Conservation (phyloP, 2,888 invertebrate species). For the Exocentrus adspersus region DNA sequence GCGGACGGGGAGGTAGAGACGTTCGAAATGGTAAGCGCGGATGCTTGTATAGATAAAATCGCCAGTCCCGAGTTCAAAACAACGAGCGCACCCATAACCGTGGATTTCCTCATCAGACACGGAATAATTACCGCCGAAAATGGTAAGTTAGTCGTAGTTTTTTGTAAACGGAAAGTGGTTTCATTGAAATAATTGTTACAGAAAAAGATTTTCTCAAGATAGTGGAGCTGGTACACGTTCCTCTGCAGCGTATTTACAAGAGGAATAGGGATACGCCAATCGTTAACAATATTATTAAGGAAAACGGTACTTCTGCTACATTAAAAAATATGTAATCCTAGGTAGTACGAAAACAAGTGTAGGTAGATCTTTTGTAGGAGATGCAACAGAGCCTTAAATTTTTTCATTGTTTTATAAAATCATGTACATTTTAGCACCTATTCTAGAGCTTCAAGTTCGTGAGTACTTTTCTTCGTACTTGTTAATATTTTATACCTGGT, state of each 20-base stretch:
- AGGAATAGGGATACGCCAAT: conserved; percentile 26
- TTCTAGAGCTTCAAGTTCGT: conserved; percentile 44
- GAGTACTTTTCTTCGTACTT: conserved; percentile 47
- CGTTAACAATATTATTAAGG: conserved; percentile 42
- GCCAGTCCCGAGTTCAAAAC: conserved; percentile 90
- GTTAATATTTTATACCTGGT: conserved; percentile 47
- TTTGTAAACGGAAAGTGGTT: not conserved
- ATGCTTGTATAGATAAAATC: conserved; percentile 84
- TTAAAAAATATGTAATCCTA: conserved; percentile 30
- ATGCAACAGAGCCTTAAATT: conserved; percentile 42
- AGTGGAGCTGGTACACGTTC: conserved; percentile 88
- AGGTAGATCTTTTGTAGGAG: conserved; percentile 31
- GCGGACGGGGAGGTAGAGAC: conserved; percentile 94
- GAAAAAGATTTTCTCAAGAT: conserved; percentile 86
- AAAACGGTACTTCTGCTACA: conserved; percentile 45
- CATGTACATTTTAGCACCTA: conserved; percentile 27
- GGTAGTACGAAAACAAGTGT: not conserved
- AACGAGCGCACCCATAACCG: conserved; percentile 89
- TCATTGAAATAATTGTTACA: conserved; percentile 63
- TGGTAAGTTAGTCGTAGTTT: conserved; percentile 69
- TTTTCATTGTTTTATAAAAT: conserved; percentile 37
- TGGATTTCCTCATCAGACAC: conserved; percentile 93
- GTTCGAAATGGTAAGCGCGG: conserved; percentile 86
- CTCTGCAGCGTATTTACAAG: conserved; percentile 81
- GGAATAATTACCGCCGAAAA: conserved; percentile 90